Evolutionary conservation across 2,797 vertebrate genomes (phyloP), one percentile per base, ranked within the genome.

Genomic region (Phalloptychus januarius): DNA sequence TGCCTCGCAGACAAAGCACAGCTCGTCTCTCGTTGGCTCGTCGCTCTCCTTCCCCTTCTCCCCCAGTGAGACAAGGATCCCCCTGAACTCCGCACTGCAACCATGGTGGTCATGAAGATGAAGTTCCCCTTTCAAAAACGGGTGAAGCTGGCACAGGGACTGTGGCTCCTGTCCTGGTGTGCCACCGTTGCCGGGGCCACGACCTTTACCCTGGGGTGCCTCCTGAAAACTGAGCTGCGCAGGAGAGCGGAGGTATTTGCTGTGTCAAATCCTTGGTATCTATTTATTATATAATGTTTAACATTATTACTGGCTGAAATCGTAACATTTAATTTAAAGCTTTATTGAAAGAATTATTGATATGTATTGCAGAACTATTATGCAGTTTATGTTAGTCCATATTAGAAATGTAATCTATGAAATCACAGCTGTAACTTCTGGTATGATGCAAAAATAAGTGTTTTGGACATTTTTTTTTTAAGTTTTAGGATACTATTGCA

Each of bases 101-200:
- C 75, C 92, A 97, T 96, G 96, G 95, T 95, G 84, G 92, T 96
- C 74, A 94, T 96, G 91, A 96, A 96, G 94, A 95, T 96, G 91
- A 96, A 96, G 90, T 96, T 97, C 82, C 95, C 96, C 45, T 96
- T 95, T 78, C 79, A 96, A 80, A 97, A 96, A 88, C 94, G 96
- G 87, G 95, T 96, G 82, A 96, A 95, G 90, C 79, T 96, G 23
- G 96, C 96, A 83, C 95, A 96, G 85, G 94, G 95, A 82, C 93
- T 96, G 79, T 96, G 96, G 96, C 81, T 96, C 75, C 94, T 96
- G 11, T 95, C 96, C 18, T 96, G 94, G 96, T 73, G 94, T 71
- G 93, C 95, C 86, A 93, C 94, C 31, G 82, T 96, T 45, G 92
- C 95, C 0, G 95, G 95, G 75, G 94, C 94, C 7, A 38, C 96